Evolutionary conservation across 2,113 vertebrate genomes (phyloP).

Genomic region (Uria lomvia): DNA sequence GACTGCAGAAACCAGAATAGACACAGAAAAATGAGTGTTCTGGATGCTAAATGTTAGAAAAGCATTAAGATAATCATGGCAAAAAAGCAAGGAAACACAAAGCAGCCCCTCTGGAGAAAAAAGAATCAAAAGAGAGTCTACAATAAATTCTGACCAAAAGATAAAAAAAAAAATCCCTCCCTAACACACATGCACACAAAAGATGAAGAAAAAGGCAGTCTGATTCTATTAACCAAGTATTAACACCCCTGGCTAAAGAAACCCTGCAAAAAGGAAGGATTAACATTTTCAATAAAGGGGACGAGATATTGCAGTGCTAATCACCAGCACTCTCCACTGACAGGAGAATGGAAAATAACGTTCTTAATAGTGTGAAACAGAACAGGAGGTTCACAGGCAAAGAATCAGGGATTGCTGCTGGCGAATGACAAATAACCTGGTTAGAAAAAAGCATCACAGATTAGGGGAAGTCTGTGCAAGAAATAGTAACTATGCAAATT

Average conservation of each 20-base stretch:
- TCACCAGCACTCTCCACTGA: background rate
- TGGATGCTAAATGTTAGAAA: background rate
- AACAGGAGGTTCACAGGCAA: slow-evolving; percentile 24
- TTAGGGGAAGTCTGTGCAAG: background rate
- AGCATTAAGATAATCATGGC: background rate
- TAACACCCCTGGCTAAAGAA: slow-evolving; percentile 63
- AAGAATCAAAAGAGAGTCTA: background rate
- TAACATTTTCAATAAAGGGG: slow-evolving; percentile 54
- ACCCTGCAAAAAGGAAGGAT: slow-evolving; percentile 58
- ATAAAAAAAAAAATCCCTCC: background rate
- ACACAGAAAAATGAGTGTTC: background rate
- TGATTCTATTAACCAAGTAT: slow-evolving; percentile 54
- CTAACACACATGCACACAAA: slow-evolving; percentile 41
- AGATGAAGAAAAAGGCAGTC: slow-evolving; percentile 40
- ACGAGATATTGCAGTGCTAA: slow-evolving; percentile 46
- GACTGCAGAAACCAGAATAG: background rate
- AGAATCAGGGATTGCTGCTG: slow-evolving; percentile 1
- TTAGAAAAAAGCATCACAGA: slow-evolving; percentile 15
- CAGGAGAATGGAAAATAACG: slow-evolving; percentile 36
- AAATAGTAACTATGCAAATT: background rate
- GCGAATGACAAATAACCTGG: slow-evolving; percentile 35
- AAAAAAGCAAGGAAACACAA: background rate
- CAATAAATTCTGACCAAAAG: slow-evolving; percentile 32
- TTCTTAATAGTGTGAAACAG: slow-evolving; percentile 54
- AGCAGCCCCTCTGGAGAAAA: background rate